These are phyloP conservation scores for Manis javanica DNA, from an alignment of 2,797 vertebrate species.

Conservation along the genomic window DNA sequence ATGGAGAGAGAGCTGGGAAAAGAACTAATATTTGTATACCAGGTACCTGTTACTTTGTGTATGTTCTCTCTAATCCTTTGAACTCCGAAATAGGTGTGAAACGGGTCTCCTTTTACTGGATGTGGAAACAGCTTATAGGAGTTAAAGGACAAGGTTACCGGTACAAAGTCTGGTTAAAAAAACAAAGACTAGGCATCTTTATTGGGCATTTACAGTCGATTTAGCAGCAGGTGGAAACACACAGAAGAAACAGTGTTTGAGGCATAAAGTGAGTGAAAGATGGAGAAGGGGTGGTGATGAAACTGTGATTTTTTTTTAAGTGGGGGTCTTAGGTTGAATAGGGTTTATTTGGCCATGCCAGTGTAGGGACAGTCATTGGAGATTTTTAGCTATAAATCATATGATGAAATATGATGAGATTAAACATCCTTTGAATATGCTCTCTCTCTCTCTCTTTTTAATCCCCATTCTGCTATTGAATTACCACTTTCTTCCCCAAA, in stretches of 20 bases:
- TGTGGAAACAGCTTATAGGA: background rate
- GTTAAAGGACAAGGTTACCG: background rate
- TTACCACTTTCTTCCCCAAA: background rate
- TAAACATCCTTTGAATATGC: background rate
- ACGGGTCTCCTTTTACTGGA: background rate
- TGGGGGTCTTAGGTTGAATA: background rate
- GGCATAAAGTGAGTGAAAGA: background rate
- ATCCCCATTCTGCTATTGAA: background rate
- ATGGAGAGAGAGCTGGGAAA: background rate
- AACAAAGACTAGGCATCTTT: background rate
- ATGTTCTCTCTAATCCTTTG: background rate
- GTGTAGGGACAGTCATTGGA: too few species aligned
- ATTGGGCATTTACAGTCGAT: background rate
- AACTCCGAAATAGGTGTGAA: background rate
- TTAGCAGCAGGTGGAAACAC: background rate
- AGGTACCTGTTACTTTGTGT: background rate
- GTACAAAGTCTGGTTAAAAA: background rate
- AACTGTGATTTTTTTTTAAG: background rate
- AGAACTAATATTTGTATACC: background rate
- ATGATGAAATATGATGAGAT: background rate
- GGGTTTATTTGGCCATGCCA: background rate
- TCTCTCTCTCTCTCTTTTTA: too few species aligned
- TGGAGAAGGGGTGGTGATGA: background rate
- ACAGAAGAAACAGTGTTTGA: background rate
- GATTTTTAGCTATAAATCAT: background rate